Percentiles rank a stretch among this genome's conserved stretches.
Conservation (phyloP, 2,888 invertebrate genomes). For the Lagria hirta region DNA sequence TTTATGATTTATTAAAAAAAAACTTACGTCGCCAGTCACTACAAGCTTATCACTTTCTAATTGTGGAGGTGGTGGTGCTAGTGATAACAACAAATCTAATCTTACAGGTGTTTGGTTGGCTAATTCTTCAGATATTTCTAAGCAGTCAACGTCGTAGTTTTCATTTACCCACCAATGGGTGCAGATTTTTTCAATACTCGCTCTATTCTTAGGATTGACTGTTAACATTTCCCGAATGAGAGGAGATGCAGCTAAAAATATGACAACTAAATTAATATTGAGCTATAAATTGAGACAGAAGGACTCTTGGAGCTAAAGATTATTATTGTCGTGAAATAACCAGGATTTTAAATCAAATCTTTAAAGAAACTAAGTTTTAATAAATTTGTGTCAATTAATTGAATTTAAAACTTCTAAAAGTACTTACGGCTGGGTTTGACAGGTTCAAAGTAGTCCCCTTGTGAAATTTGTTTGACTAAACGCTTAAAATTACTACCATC, state of each 20-base stretch:
- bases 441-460: constrained; percentile 97
- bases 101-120: constrained; percentile 90
- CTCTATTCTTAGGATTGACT: constrained; percentile 85
- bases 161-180: constrained; percentile 97
- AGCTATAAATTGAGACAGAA: too few species aligned
- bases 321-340: too few species aligned
- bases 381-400: too few species aligned
- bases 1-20: constrained; percentile 4
- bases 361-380: too few species aligned
- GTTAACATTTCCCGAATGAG: constrained; percentile 93
- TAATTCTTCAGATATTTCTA: constrained; percentile 82
- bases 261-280: too few species aligned
- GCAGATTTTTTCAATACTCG: constrained; percentile 92
- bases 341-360: too few species aligned
- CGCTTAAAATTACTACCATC: constrained; percentile 98
- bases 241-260: constrained; percentile 86
- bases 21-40: constrained; percentile 59
- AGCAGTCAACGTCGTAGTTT: constrained; percentile 76
- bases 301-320: too few species aligned
- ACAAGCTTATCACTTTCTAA: constrained; percentile 73
- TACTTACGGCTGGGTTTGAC: constrained; percentile 85
- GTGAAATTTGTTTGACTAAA: constrained; percentile 94
- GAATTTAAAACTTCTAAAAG: neutral
- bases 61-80: constrained; percentile 78
- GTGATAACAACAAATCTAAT: constrained; percentile 79